phyloP scores from a whole-genome alignment of 2,113 vertebrate species.

The Meles meles region DNA sequence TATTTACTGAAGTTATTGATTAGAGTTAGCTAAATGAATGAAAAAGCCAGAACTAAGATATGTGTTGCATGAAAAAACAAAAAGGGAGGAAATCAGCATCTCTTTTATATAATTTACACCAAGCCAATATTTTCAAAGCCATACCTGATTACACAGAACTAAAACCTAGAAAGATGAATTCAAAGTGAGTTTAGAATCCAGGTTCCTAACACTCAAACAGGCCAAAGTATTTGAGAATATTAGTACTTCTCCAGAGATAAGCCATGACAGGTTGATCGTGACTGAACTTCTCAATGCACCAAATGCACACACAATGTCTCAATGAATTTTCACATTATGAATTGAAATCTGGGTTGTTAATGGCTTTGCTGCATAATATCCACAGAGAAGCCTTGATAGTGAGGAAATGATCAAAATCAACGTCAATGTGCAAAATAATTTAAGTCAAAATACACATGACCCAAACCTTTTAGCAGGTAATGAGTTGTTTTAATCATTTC shows the following conservation, averaged over 20 bases:
- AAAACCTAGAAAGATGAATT: neutral
- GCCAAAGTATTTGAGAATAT: slow-evolving; percentile 1
- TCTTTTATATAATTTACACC: neutral
- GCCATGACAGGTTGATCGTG: neutral
- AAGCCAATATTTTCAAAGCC: slow-evolving; percentile 17
- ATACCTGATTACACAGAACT: slow-evolving; percentile 19
- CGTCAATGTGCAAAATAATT: slow-evolving; percentile 35
- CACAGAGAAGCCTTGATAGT: slow-evolving; percentile 15
- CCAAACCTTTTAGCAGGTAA: slow-evolving; percentile 47
- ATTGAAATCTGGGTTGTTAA: slow-evolving; percentile 41
- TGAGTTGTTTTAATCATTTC: slow-evolving; percentile 63
- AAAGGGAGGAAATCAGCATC: neutral
- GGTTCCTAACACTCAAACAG: neutral
- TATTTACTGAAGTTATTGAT: neutral
- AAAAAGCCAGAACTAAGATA: slow-evolving; percentile 15
- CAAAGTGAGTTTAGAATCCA: neutral
- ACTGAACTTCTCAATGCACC: slow-evolving; percentile 25
- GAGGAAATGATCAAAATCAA: slow-evolving; percentile 57
- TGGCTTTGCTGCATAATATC: slow-evolving; percentile 19
- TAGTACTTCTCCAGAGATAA: neutral
- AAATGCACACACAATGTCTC: slow-evolving; percentile 9
- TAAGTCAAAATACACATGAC: slow-evolving; percentile 67
- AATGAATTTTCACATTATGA: slow-evolving; percentile 35
- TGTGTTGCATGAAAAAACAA: neutral
- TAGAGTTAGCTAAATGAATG: neutral